Percentiles rank a stretch among this genome's conserved stretches.
Evolutionary conservation across 1,140 invertebrate species (phyloP).

Genomic region (Bombyx mori): ASM3026992v2 NC_085119.1:485501-486000

Average conservation of each 20-base stretch:
- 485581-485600: too few species aligned
- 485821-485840: not conserved
- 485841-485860: not conserved
- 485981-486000: not conserved
- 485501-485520: too few species aligned
- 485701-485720: constrained; percentile 37
- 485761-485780: constrained; percentile 20
- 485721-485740: constrained; percentile 16
- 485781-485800: constrained; percentile 16
- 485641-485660: constrained; percentile 36
- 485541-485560: too few species aligned
- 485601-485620: constrained; percentile 23
- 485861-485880: not conserved
- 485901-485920: too few species aligned
- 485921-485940: too few species aligned
- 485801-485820: constrained; percentile 31
- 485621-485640: constrained; percentile 46
- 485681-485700: constrained; percentile 28
- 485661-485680: constrained; percentile 30
- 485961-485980: too few species aligned
- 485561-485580: too few species aligned
- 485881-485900: too few species aligned
- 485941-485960: too few species aligned
- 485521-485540: too few species aligned
- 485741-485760: constrained; percentile 22